These are phyloP conservation scores for Laupala kohalensis DNA, from an alignment of 1,140 invertebrate species.

Conservation along the genomic window DNA sequence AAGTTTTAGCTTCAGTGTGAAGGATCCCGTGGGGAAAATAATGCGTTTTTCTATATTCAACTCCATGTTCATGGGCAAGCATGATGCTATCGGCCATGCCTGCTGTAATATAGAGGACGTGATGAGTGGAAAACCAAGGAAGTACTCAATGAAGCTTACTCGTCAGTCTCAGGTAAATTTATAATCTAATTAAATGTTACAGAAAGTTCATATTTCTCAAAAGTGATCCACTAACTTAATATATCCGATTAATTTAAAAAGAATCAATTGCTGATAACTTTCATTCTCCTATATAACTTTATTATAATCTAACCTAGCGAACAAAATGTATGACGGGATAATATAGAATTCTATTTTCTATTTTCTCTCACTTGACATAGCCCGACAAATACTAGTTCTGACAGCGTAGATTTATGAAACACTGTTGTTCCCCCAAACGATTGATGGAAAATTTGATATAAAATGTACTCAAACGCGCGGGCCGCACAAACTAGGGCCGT, in stretches of 20 bases:
- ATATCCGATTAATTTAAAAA: background rate
- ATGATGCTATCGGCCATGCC: constrained; percentile 21
- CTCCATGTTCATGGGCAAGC: constrained; percentile 17
- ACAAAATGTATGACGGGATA: background rate
- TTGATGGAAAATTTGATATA: too few relatives aligned
- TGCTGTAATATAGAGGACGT: constrained; percentile 20
- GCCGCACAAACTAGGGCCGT: too few relatives aligned
- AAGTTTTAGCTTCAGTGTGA: constrained; percentile 18
- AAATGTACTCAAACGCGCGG: too few relatives aligned
- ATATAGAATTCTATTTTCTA: too few relatives aligned
- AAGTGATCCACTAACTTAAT: background rate
- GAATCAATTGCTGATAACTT: background rate
- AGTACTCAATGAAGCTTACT: constrained; percentile 18
- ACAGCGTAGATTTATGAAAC: too few relatives aligned
- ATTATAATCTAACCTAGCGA: background rate
- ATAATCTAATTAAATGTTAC: background rate
- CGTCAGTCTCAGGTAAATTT: constrained; percentile 19
- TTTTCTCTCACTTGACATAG: too few relatives aligned
- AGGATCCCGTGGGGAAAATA: constrained; percentile 16
- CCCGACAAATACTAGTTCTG: too few relatives aligned
- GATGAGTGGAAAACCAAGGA: constrained; percentile 9
- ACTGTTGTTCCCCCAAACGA: too few relatives aligned
- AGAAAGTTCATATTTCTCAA: background rate
- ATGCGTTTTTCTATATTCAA: constrained; percentile 20
- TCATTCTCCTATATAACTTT: background rate